A percentile compares a stretch with the other conserved stretches of the same genome.
phyloP scores from a whole-genome alignment of 2,888 invertebrate genomes.

The Margaritifera margaritifera region DNA sequence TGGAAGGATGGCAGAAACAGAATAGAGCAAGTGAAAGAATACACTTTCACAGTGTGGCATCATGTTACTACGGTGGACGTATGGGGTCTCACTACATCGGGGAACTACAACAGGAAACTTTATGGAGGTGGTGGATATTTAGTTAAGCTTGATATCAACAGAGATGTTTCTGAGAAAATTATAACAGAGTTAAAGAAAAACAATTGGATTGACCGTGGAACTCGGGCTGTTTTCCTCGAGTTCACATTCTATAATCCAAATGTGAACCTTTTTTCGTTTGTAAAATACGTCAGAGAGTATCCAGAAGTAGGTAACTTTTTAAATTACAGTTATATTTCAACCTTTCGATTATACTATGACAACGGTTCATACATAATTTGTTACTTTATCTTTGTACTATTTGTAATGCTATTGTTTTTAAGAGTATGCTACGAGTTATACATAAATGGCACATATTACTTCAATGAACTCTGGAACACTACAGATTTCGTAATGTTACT shows the following conservation, averaged over 20 bases:
- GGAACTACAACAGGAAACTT: no score
- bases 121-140: no score
- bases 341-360: conserved; percentile 13
- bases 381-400: conserved; percentile 7
- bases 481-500: neutral
- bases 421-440: neutral
- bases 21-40: neutral
- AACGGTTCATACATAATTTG: conserved; percentile 10
- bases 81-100: no score
- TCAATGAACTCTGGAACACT: conserved; percentile 1
- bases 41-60: no score
- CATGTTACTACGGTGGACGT: no score
- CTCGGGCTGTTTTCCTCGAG: no score
- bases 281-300: conserved; percentile 12
- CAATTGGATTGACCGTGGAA: no score
- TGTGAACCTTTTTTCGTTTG: neutral
- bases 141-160: no score
- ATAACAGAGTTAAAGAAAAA: no score
- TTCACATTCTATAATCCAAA: no score
- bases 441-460: neutral
- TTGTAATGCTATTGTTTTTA: neutral
- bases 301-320: conserved; percentile 9
- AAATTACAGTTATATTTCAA: neutral
- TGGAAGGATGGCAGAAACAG: no score
- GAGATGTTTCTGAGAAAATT: no score